Base-by-base conservation (phyloP, 2,888 invertebrate species). In the Phoenoteleia sp. region DNA sequence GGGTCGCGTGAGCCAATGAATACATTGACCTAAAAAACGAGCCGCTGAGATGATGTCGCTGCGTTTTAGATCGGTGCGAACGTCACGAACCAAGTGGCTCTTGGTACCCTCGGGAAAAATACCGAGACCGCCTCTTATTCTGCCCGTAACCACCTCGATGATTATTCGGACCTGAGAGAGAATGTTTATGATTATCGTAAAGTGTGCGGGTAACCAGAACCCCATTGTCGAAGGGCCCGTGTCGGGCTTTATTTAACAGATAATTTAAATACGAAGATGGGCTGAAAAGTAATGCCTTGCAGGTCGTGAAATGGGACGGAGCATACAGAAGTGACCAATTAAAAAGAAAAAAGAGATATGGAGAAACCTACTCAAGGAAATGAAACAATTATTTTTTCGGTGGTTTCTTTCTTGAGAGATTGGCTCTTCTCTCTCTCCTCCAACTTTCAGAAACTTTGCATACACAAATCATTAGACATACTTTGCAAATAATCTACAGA, bases 1-100 rank as follows among this genome's bases (percentile, higher is more conserved):
- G 88, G 89, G 89, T 91, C 90, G 84, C 77, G 82, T 75, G 85
- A 88, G 67, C 88, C 89, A 90, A 90, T 90, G 90, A 90, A 90
- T 90, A 90, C 88, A 91, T 90, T 91, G 90, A 90, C 91, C 90
- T 79, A 66, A 69, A 86, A 81, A 86, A 72, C 62, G 79, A 66
- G 84, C 69, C 58, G 72, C 76, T 56, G 85, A 86, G 85, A 54
- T 69, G 45, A 83, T 76, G 62, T 75, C 81, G 81, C 62, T 58
- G 79, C 69, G 72, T 71, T 80, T 81, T 58, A 75, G 79, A 67
- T 67, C 66, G 52, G 49, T 54, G 64, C 36, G 36, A 64, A 39
- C 71, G 52, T 58, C 66, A 56, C 47, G 47, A 76, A 66, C 58
- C 58, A 72, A 77, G 71, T 58, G 72, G 67, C 56, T 79, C 17